A percentile compares a stretch with the other conserved stretches of the same genome.
phyloP scores from a whole-genome alignment of 2,888 invertebrate genomes.

The Eurytoma adleriae region DNA sequence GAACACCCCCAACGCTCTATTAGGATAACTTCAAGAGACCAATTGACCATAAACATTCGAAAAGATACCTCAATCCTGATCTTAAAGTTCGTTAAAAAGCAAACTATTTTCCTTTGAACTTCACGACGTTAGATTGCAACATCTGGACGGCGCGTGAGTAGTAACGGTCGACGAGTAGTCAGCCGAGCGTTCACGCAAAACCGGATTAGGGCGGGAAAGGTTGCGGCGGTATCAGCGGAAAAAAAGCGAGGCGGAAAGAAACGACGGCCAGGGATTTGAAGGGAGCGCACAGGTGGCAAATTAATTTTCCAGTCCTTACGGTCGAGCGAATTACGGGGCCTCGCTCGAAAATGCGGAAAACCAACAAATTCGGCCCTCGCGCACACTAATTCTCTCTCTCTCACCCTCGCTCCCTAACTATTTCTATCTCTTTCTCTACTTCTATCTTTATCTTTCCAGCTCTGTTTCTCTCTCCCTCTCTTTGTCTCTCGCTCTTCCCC shows the following conservation, averaged over 20 bases:
- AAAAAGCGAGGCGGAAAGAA: neutral
- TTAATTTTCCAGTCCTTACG: conserved; percentile 52
- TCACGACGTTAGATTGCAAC: neutral
- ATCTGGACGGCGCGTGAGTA: conserved; percentile 23
- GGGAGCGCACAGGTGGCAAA: conserved; percentile 41
- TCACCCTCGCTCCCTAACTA: neutral
- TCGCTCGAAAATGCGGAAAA: conserved; percentile 52
- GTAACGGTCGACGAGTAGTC: conserved; percentile 34
- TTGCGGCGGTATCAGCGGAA: neutral
- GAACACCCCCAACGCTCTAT: too few species aligned
- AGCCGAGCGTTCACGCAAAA: conserved; percentile 32
- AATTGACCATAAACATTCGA: too few species aligned
- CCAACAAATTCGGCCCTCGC: conserved; percentile 45
- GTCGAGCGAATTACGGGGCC: conserved; percentile 60
- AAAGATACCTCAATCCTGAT: too few species aligned
- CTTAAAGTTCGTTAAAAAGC: too few species aligned
- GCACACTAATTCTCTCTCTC: conserved; percentile 5
- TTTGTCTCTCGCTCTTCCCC: neutral
- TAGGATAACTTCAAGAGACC: too few species aligned
- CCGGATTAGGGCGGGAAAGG: neutral
- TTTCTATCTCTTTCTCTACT: neutral
- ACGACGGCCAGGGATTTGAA: neutral
- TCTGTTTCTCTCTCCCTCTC: too few species aligned
- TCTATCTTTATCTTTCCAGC: too few species aligned
- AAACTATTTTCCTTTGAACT: too few species aligned